Conservation (phyloP, 92 coral and sea anemone genomes). For the Epizoanthus scotinus region DNA sequence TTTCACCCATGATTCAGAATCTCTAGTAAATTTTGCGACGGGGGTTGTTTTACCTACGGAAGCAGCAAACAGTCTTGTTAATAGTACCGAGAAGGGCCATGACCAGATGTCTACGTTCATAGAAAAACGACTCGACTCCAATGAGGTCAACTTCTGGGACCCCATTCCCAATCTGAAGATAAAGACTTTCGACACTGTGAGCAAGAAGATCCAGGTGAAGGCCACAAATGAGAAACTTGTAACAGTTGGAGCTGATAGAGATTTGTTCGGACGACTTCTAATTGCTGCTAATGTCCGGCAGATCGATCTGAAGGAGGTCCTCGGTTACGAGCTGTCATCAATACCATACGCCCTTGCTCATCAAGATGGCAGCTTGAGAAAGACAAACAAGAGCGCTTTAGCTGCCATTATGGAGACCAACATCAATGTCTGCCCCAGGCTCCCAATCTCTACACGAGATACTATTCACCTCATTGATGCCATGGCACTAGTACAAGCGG, state of each 20-base stretch:
- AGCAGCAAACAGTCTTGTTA: neutral
- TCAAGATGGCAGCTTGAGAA: neutral
- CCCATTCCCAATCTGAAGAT: neutral
- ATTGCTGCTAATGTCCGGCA: neutral
- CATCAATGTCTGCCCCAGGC: no score
- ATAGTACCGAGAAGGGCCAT: neutral
- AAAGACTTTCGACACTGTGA: neutral
- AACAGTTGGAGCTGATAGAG: neutral
- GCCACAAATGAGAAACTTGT: neutral
- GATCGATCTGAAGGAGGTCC: neutral
- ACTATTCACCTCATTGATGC: no score
- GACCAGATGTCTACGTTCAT: neutral
- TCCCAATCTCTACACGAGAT: no score
- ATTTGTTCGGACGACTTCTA: neutral
- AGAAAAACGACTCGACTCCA: no score
- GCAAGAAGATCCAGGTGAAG: neutral
- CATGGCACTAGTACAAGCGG: no score
- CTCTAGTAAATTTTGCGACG: slow-evolving; percentile 16
- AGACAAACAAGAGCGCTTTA: neutral
- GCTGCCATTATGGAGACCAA: no score
- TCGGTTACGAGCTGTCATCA: neutral
- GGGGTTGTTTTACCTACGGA: neutral
- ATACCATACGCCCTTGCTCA: neutral
- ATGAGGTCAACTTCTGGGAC: neutral
- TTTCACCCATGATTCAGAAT: slow-evolving; percentile 3